Evolutionary conservation across 2,888 invertebrate species (phyloP), one percentile per base, ranked within the genome.

Genomic region (Gibbula magus): DNA sequence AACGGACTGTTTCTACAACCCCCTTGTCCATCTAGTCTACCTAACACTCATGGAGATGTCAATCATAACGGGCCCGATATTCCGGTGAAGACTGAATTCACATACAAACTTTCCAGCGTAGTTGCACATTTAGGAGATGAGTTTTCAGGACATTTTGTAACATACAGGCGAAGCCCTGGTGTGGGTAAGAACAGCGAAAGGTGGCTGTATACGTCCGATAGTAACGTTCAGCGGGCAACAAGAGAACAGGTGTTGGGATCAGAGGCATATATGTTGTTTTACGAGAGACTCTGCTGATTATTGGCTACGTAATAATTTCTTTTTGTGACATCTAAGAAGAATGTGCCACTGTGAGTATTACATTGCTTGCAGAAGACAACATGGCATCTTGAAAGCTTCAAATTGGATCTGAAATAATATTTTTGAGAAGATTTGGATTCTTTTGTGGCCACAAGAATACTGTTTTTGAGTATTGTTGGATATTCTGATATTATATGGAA

Each of bases 121-220:
- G 96, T 98, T 73, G 97, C 97, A 84, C 98, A 98, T 94, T 95
- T 96, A 84, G 98, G 98, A 2, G 96, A 96, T 74, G 96, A 96
- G 13, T 95, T 96, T 91, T 96, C 96, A 73, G 99, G 99, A 0
- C 99, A 99, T 94, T 99, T 98, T 94, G 96, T 98, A 82, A 98
- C 98, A 70, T 98, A 97, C 93, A 94, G 98, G 82, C 94, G 97
- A 51, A 91, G 93, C 92, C 91, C 93, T 2, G 82, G 89, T 61
- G 88, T 88, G 53, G 86, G 87, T 86, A 88, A 82, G 87, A 87
- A 84, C 83, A 90, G 86, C 61, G 88, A 82, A 79, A 96, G 96
- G 84, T 97, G 97, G 97, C 96, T 96, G 93, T 96, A 96, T 92
- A 96, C 96, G 0, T 97, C 97, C 0, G 97, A 98, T 93, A 95